Evolutionary conservation across 2,888 invertebrate genomes (phyloP).

Genomic region (Lamellibrachia columna): DNA sequence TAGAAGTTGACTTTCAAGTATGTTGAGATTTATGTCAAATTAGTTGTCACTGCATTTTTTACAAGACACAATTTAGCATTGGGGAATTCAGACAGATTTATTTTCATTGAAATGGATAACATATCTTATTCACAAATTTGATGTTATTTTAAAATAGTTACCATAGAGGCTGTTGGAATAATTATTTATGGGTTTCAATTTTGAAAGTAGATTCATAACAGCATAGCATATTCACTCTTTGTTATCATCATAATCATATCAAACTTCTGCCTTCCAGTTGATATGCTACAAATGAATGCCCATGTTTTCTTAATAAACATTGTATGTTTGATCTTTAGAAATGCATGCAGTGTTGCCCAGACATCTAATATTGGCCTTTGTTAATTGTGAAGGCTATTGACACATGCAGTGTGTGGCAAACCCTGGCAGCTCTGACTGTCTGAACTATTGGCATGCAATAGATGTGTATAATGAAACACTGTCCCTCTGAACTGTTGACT

Average conservation of each 20-base stretch:
- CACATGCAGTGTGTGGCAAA: not conserved
- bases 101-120: no score
- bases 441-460: constrained; percentile 5
- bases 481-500: constrained; percentile 16
- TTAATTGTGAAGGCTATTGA: not conserved
- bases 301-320: not conserved
- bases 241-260: not conserved
- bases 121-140: not conserved
- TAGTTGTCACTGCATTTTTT: no score
- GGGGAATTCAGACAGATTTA: no score
- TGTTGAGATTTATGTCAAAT: no score
- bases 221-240: not conserved
- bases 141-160: not conserved
- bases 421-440: not conserved
- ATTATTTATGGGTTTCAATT: not conserved
- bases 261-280: not conserved
- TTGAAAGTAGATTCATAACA: not conserved
- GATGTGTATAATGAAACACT: not conserved
- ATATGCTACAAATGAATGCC: not conserved
- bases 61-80: no score
- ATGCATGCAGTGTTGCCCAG: not conserved
- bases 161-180: not conserved
- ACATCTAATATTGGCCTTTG: not conserved
- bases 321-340: not conserved
- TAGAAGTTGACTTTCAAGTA: no score